These are phyloP conservation scores for Drosophila melanogaster DNA, from an alignment of 1,140 invertebrate species.

Conservation along the genomic window Release_6_plus_ISO1_MT NT_033777.3:9883501-9884000, in stretches of 20 bases:
- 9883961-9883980: conserved; percentile 9
- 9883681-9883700: conserved; percentile 76
- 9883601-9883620: conserved; percentile 9
- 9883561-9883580: conserved; percentile 14
- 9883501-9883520: conserved; percentile 23
- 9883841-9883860: conserved; percentile 49
- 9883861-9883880: conserved; percentile 71
- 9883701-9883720: conserved; percentile 75
- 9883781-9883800: conserved; percentile 27
- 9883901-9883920: conserved; percentile 8
- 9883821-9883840: conserved; percentile 45
- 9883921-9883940: conserved; percentile 79
- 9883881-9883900: conserved; percentile 5
- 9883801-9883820: conserved; percentile 51
- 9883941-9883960: conserved; percentile 66
- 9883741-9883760: conserved; percentile 50
- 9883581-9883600: conserved; percentile 18
- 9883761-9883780: conserved; percentile 20
- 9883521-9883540: conserved; percentile 29
- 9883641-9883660: conserved; percentile 72
- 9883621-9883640: conserved; percentile 10
- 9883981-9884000: conserved; percentile 36
- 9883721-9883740: conserved; percentile 72
- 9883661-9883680: conserved; percentile 70
- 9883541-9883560: conserved; percentile 15